Evolutionary conservation across 2,888 invertebrate species (phyloP).

Genomic region (Epinotia nisella): DNA sequence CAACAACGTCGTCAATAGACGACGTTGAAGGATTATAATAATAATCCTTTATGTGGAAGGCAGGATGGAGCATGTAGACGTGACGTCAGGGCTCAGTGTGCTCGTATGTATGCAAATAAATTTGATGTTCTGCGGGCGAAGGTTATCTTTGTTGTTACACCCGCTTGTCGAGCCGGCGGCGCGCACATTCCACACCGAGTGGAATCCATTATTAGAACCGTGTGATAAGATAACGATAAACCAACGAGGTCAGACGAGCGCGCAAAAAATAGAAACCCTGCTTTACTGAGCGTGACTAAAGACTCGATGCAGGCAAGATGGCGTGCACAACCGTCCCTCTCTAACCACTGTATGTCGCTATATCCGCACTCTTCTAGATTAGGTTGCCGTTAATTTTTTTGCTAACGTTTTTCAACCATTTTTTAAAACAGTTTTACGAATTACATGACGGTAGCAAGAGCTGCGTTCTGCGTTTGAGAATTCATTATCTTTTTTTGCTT

Average conservation of each 20-base stretch:
- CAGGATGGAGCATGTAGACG: slow-evolving; percentile 45
- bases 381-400: slow-evolving; percentile 77
- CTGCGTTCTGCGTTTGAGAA: slow-evolving; percentile 55
- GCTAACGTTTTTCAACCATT: slow-evolving; percentile 62
- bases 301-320: slow-evolving; percentile 77
- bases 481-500: slow-evolving; percentile 57
- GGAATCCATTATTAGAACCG: slow-evolving; percentile 49
- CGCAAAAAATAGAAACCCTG: slow-evolving; percentile 83
- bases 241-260: slow-evolving; percentile 81
- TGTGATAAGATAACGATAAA: slow-evolving; percentile 83
- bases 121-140: slow-evolving; percentile 47
- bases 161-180: slow-evolving; percentile 31
- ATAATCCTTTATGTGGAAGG: slow-evolving; percentile 51
- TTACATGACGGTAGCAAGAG: slow-evolving; percentile 71
- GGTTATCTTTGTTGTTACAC: slow-evolving; percentile 48
- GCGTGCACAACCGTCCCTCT: slow-evolving; percentile 70
- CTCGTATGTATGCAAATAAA: slow-evolving; percentile 43
- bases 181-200: slow-evolving; percentile 44
- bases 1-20: slow-evolving; percentile 56
- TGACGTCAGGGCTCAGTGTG: slow-evolving; percentile 37
- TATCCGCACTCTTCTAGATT: slow-evolving; percentile 63
- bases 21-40: too few relatives aligned
- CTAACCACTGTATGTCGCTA: slow-evolving; percentile 54
- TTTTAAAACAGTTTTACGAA: slow-evolving; percentile 77
- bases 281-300: slow-evolving; percentile 81